A percentile compares a stretch with the other conserved stretches of the same genome.
phyloP scores from a whole-genome alignment of 2,113 vertebrate genomes.

The Copsychus sechellarum region DNA sequence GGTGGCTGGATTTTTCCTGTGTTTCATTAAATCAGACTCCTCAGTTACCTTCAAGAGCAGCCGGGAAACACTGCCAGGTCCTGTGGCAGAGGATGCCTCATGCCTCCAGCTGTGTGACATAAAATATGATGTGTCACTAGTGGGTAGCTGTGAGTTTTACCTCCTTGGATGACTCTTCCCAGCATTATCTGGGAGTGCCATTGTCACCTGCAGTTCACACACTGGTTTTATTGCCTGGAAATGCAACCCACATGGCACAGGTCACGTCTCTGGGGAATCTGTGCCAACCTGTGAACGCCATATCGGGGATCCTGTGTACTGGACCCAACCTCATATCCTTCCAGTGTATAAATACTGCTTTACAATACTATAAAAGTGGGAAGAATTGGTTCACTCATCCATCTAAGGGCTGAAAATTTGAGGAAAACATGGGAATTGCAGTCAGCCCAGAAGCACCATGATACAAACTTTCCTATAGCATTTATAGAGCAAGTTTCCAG shows the following conservation, averaged over 20 bases:
- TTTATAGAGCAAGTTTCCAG: neutral
- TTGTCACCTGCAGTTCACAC: neutral
- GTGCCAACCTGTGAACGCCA: neutral
- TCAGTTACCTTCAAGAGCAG: neutral
- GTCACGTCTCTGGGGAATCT: neutral
- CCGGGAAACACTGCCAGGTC: neutral
- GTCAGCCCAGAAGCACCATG: neutral
- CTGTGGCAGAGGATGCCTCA: neutral
- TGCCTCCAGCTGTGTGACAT: neutral
- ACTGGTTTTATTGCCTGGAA: accelerated
- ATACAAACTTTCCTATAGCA: neutral
- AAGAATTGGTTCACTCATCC: neutral
- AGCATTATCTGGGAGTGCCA: neutral
- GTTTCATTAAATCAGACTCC: neutral
- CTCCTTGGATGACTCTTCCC: neutral
- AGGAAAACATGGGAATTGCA: neutral
- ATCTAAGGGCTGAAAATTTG: neutral
- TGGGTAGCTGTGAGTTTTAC: neutral
- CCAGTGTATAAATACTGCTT: neutral
- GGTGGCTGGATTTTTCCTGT: too few relatives aligned
- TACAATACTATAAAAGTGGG: neutral
- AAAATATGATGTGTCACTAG: neutral
- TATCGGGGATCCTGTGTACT: neutral
- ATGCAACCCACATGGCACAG: neutral
- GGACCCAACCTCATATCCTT: neutral